phyloP scores from a whole-genome alignment of 2,113 vertebrate species.

The Hipposideros armiger region DNA sequence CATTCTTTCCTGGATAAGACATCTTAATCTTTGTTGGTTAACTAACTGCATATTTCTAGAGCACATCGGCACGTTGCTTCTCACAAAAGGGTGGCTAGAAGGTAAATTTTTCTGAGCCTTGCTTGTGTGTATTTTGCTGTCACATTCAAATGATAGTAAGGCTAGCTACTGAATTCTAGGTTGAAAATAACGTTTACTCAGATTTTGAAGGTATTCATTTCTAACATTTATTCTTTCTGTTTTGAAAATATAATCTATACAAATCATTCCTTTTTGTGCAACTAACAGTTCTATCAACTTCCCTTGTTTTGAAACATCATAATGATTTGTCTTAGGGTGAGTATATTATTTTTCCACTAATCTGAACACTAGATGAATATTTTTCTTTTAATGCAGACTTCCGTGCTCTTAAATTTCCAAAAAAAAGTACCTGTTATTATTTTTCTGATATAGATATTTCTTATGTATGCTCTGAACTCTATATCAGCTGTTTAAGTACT shows the following conservation, averaged over 20 bases:
- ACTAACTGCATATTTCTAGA: background rate
- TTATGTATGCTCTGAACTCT: background rate
- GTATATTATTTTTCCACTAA: background rate
- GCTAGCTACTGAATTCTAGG: background rate
- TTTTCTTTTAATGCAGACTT: background rate
- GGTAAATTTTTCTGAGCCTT: background rate
- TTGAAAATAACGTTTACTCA: slow-evolving; percentile 18
- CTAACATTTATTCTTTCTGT: background rate
- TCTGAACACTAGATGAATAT: background rate
- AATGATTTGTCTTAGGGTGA: background rate
- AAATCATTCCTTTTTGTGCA: background rate
- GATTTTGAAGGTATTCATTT: background rate
- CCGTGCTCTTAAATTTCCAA: background rate
- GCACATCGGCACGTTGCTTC: background rate
- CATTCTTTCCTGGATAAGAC: background rate
- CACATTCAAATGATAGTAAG: slow-evolving; percentile 1
- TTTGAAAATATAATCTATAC: background rate
- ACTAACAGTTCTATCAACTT: background rate
- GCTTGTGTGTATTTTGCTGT: background rate
- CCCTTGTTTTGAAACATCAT: background rate
- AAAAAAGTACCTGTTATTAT: background rate
- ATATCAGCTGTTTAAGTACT: background rate
- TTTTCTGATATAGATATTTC: background rate
- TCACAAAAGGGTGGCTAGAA: background rate
- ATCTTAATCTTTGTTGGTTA: background rate